phyloP scores from a whole-genome alignment of 2,797 vertebrate species.

The Australoheros facetus region DNA sequence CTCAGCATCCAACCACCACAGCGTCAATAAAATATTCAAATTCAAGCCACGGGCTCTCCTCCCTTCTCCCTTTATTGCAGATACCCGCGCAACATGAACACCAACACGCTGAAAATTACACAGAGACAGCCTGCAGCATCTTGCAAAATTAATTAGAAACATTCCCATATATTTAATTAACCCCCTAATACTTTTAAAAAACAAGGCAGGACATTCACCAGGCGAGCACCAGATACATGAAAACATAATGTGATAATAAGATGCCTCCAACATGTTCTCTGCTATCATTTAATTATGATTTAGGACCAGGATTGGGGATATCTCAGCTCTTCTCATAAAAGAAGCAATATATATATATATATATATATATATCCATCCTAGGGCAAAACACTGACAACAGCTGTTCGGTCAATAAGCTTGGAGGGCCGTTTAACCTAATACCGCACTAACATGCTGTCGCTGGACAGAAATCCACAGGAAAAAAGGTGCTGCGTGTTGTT shows the following conservation, averaged over 20 bases:
- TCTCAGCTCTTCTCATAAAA: background rate
- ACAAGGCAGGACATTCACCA: constrained; percentile 6
- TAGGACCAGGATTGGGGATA: background rate
- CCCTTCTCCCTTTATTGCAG: background rate
- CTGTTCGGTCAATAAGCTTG: constrained; percentile 54
- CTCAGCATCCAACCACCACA: background rate
- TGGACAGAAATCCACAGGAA: constrained; percentile 4
- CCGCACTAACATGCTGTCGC: constrained; percentile 45
- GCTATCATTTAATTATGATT: constrained; percentile 34
- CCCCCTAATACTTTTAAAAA: constrained; percentile 40
- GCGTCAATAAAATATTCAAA: background rate
- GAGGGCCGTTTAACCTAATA: constrained; percentile 56
- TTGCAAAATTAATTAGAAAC: constrained; percentile 48
- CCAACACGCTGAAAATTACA: background rate
- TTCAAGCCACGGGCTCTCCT: background rate
- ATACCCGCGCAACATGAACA: constrained; percentile 13
- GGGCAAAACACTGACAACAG: constrained; percentile 20
- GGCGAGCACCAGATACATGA: background rate
- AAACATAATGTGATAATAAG: constrained; percentile 1
- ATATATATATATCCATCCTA: background rate
- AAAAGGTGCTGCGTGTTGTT: constrained; percentile 14
- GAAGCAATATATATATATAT: background rate
- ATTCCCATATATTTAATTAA: constrained; percentile 53
- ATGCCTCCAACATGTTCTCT: constrained; percentile 8
- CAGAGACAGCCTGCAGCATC: constrained; percentile 30